Conservation (phyloP, 1,140 invertebrate species). For the Drosophila ficusphila region DNA sequence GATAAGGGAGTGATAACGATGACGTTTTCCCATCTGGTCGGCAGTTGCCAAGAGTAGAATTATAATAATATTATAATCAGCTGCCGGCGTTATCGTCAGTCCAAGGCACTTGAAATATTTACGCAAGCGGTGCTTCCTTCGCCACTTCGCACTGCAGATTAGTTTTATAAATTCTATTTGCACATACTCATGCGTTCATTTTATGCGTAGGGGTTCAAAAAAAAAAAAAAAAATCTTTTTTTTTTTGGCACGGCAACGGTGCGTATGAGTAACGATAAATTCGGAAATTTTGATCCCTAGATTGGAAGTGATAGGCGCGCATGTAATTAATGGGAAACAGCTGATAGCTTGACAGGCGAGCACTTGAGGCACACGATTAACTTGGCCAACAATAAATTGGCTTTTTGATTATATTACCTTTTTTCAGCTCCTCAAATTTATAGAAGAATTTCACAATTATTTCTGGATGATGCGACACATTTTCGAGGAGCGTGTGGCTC, state of each 20-base stretch:
- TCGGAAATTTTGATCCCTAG: constrained; percentile 40
- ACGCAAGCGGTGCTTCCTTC: constrained; percentile 27
- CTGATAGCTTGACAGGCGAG: constrained; percentile 50
- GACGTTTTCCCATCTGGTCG: constrained; percentile 34
- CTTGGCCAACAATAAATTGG: constrained; percentile 8
- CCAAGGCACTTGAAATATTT: constrained; percentile 49
- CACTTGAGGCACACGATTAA: constrained; percentile 52
- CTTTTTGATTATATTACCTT: constrained; percentile 1
- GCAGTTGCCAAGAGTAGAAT: constrained; percentile 50
- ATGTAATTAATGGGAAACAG: constrained; percentile 58
- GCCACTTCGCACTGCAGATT: constrained; percentile 21
- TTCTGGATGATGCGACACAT: constrained; percentile 14
- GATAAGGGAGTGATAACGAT: constrained; percentile 39
- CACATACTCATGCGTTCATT: constrained; percentile 29
- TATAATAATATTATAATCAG: constrained; percentile 59
- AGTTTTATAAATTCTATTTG: constrained; percentile 55
- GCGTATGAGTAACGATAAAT: constrained; percentile 56
- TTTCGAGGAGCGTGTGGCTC: constrained; percentile 9
- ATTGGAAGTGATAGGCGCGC: constrained; percentile 3
- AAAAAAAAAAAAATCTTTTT: neutral
- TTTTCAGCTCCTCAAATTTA: neutral
- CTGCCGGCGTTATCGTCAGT: constrained; percentile 24
- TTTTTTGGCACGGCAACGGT: constrained; percentile 49
- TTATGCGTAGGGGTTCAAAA: too few relatives aligned
- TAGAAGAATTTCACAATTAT: constrained; percentile 36